These are phyloP conservation scores for Steinernema scapterisci DNA, from an alignment of 2,888 invertebrate genomes.

Conservation along the genomic window DNA sequence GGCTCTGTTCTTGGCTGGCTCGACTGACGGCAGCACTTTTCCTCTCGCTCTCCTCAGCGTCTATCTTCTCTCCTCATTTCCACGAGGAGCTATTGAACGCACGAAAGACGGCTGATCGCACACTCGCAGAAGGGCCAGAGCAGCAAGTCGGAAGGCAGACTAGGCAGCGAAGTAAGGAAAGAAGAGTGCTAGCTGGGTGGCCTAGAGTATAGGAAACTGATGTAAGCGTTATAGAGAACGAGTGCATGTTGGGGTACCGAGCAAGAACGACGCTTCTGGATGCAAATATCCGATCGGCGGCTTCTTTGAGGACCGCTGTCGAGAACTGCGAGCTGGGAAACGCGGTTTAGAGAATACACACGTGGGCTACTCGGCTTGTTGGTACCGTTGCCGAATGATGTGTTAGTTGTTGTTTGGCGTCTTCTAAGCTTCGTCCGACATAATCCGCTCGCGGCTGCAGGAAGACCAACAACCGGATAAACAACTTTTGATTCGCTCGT, in stretches of 20 bases:
- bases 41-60: slow-evolving; percentile 26
- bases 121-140: slow-evolving; percentile 22
- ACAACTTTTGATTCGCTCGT: no score
- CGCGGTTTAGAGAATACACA: no score
- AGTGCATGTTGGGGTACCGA: slow-evolving; percentile 21
- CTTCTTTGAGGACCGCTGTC: no score
- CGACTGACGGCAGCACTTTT: slow-evolving; percentile 17
- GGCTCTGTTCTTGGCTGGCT: slow-evolving; percentile 16
- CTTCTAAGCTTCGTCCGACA: no score
- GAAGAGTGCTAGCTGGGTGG: slow-evolving; percentile 18
- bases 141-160: slow-evolving; percentile 28
- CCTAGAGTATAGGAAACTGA: slow-evolving; percentile 19
- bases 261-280: neutral
- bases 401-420: no score
- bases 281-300: neutral
- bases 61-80: slow-evolving; percentile 26
- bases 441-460: no score
- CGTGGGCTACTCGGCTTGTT: no score
- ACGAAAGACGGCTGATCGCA: slow-evolving; percentile 31
- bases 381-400: no score
- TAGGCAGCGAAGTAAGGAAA: neutral
- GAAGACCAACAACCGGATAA: no score
- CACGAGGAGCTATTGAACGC: slow-evolving; percentile 31
- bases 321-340: no score
- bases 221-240: slow-evolving; percentile 9